Percentiles rank a stretch among this genome's conserved stretches.
phyloP scores from a whole-genome alignment of 2,113 vertebrate genomes.

The Dicaeum eximium region DNA sequence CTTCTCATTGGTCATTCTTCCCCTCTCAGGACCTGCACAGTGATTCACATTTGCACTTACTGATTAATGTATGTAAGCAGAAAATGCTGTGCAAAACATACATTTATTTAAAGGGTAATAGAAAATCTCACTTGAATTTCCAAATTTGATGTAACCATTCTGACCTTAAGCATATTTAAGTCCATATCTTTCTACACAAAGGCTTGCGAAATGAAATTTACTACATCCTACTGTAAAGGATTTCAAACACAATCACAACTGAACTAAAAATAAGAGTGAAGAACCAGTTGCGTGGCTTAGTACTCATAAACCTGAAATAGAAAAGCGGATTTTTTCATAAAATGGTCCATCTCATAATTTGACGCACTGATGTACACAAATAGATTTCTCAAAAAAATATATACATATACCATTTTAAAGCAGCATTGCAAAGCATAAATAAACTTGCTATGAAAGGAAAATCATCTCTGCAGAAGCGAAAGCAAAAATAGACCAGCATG shows the following conservation, averaged over 20 bases:
- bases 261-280: neutral
- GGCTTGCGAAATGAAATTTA: neutral
- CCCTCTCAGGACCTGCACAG: neutral
- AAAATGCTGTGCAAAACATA: neutral
- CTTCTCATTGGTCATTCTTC: neutral
- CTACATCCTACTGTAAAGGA: neutral
- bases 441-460: neutral
- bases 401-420: neutral
- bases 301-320: neutral
- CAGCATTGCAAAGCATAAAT: constrained; percentile 36
- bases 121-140: neutral
- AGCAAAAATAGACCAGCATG: neutral
- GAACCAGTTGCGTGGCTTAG: neutral
- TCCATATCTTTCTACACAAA: neutral
- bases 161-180: neutral
- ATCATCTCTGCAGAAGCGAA: neutral
- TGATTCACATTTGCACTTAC: neutral
- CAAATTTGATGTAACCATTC: neutral
- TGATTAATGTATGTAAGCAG: neutral
- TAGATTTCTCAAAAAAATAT: neutral
- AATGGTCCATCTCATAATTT: neutral
- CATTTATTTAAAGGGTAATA: neutral
- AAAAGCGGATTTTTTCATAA: neutral
- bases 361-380: neutral
- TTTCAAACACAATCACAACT: neutral